Conservation (phyloP, 2,113 vertebrate species). For the Myotis davidii region DNA sequence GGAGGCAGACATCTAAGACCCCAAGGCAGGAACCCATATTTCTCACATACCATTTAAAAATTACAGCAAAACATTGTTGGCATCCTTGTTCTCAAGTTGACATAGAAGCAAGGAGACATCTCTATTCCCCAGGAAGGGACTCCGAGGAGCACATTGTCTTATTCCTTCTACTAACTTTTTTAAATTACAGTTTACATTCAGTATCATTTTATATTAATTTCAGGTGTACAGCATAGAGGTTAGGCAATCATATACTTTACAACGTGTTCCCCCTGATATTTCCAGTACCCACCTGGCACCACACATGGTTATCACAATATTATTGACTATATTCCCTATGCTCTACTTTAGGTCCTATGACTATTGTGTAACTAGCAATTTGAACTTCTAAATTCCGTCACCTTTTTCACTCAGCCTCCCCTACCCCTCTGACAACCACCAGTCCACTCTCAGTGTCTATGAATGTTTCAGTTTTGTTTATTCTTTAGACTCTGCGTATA, state of each 20-base stretch:
- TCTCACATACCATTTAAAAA: neutral
- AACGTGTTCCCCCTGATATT: neutral
- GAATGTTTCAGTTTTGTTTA: neutral
- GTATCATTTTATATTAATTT: neutral
- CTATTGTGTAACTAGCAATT: neutral
- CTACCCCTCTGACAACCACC: neutral
- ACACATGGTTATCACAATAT: neutral
- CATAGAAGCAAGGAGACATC: neutral
- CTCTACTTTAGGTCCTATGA: neutral
- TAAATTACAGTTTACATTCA: neutral
- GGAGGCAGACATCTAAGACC: neutral
- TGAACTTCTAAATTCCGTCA: neutral
- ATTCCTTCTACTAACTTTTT: neutral
- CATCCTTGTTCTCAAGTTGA: neutral
- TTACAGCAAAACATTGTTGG: neutral
- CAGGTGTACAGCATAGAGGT: neutral
- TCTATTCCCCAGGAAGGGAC: neutral
- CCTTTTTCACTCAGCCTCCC: neutral
- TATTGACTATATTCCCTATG: neutral
- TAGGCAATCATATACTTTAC: neutral
- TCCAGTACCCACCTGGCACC: neutral
- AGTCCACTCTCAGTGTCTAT: neutral
- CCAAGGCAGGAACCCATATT: neutral
- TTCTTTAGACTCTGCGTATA: neutral
- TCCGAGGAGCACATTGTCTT: neutral